Conservation (phyloP, 2,113 vertebrate genomes). For the Euleptes europaea region DNA sequence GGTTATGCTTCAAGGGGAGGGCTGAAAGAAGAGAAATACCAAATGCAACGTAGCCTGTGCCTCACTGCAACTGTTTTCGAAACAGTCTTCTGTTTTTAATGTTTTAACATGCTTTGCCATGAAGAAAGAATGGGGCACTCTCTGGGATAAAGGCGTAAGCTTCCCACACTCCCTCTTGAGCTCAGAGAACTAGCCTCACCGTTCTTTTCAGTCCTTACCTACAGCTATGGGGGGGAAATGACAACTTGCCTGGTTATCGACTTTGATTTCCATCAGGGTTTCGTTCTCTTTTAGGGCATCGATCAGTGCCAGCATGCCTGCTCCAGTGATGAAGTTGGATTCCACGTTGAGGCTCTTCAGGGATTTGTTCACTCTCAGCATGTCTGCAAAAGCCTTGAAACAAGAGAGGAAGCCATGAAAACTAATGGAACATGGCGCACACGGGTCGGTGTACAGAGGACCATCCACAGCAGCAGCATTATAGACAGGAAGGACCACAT, state of each 20-base stretch:
- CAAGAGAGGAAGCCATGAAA: conserved; percentile 30
- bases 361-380: conserved; percentile 88
- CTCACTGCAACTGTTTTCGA: background rate
- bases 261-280: conserved; percentile 90
- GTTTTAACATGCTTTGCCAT: background rate
- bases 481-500: too few species aligned
- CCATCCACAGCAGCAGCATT: too few species aligned
- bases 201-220: background rate
- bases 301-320: conserved; percentile 84
- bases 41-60: too few species aligned
- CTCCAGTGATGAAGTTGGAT: conserved; percentile 94
- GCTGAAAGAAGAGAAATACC: background rate
- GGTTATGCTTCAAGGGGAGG: background rate
- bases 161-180: background rate
- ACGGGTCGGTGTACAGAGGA: too few species aligned
- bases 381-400: conserved; percentile 89
- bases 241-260: conserved; percentile 91
- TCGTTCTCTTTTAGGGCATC: conserved; percentile 92
- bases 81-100: background rate
- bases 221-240: too few species aligned
- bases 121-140: background rate
- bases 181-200: background rate
- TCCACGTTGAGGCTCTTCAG: conserved; percentile 92
- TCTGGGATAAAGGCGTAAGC: background rate
- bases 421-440: background rate